Evolutionary conservation across 2,888 invertebrate genomes (phyloP).

Genomic region (Microchrysa polita): DNA sequence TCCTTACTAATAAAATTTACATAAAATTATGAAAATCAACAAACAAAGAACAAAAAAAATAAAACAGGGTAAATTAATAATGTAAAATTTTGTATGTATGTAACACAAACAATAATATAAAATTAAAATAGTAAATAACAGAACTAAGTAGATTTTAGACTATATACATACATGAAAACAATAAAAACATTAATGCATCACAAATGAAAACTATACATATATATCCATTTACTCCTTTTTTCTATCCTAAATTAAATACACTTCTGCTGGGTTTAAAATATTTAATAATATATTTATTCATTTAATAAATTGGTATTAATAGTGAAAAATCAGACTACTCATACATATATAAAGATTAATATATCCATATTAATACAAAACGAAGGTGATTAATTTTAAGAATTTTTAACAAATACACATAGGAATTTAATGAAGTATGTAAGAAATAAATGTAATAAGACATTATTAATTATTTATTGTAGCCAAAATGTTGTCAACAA

Average conservation of each 20-base stretch:
- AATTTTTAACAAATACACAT: conserved; percentile 39
- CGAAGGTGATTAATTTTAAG: conserved; percentile 32
- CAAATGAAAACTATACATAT: not conserved
- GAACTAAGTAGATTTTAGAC: not conserved
- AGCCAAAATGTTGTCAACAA: conserved; percentile 42
- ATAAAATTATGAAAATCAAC: conserved; percentile 12
- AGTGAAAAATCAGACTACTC: no score
- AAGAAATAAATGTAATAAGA: conserved; percentile 32
- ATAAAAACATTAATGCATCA: no score
- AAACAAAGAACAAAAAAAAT: conserved; percentile 26
- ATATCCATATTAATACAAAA: no score
- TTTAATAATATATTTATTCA: no score
- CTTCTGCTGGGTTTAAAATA: no score
- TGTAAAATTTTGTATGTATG: conserved; percentile 44
- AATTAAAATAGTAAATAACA: conserved; percentile 15
- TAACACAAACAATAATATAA: conserved; percentile 37
- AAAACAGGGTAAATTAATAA: conserved; percentile 44
- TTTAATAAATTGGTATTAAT: no score
- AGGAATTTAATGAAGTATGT: conserved; percentile 20
- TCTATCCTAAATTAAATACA: no score
- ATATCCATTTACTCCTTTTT: no score
- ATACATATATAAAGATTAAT: not conserved
- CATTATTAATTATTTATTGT: conserved; percentile 44
- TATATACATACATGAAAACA: no score
- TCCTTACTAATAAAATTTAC: not conserved